Evolutionary conservation across 2,888 invertebrate genomes (phyloP), one percentile per base, ranked within the genome.

Genomic region (Ditula angustiorana): DNA sequence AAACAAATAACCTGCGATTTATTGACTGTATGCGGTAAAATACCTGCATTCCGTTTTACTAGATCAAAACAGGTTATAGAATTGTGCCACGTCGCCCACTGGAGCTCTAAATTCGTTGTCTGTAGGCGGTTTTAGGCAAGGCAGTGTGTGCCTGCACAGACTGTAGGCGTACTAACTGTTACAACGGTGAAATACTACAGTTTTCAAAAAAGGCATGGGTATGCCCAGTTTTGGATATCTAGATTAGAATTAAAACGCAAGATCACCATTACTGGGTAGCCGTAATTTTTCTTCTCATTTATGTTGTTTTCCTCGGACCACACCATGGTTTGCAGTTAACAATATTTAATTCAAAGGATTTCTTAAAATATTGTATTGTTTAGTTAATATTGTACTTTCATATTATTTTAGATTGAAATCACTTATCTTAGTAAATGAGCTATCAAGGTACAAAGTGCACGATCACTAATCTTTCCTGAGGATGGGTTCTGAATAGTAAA

Each of bases 41-140:
- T 28, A 47, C 49, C 49, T 49, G 23, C 53, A 63, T 63, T 49
- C 64, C 50, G 28, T 37, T 35, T 53, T 47, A 64, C 58, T 59
- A 59, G 58, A 64, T 59, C 58, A 53, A 53, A 68, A 66, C 66
- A 66, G 60, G 68, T 68, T 68, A 37, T 59, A 59, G 37, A 59
- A 59, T 53, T 66, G 46, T 60, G 66, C 62, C 59, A 63, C 56
- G 37, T 50, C 66, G 68, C 68, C 68, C 62, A 66, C 66, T 1
- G 37, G 8, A 37, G 66, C 59, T 57, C 66, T 66, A 56, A 62
- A 62, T 66, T 66, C 21, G 19, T 35, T 47, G 44, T 33, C 8
- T 44, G 64, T 63, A 33, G 64, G 52, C 46, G 64, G 63, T 47
- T 53, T 46, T 21, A 33, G 62, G 21, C 53, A 61, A 61, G 47